These are phyloP conservation scores for Drosophila parabipectinata DNA, from an alignment of 1,140 invertebrate genomes.

Conservation along the genomic window DNA sequence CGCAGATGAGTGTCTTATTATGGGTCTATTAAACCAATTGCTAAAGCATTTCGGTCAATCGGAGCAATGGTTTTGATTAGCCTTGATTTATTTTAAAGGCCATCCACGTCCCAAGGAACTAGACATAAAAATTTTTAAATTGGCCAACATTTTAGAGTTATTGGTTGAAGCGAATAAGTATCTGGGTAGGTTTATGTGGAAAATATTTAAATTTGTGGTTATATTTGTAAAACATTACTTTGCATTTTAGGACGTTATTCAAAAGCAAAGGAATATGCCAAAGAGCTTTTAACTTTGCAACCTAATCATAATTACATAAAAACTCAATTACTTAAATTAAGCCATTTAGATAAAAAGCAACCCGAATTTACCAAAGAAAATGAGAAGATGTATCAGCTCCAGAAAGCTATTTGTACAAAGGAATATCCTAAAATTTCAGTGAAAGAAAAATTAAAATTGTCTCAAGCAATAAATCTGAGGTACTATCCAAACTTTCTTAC, in stretches of 20 bases:
- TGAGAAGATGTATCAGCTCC: neutral
- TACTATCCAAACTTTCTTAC: neutral
- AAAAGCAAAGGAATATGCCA: constrained; percentile 2
- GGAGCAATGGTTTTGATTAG: constrained; percentile 22
- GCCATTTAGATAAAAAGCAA: neutral
- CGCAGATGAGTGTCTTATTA: constrained; percentile 17
- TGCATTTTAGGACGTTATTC: constrained; percentile 7
- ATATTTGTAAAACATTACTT: neutral
- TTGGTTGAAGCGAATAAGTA: constrained; percentile 24
- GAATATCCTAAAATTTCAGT: constrained; percentile 6
- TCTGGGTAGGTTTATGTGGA: constrained; percentile 6
- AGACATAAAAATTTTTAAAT: constrained; percentile 9
- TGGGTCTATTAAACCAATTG: constrained; percentile 16
- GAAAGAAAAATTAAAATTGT: constrained; percentile 8
- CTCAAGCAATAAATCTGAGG: neutral
- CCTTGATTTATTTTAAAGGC: neutral
- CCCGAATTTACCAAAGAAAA: neutral
- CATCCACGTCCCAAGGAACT: constrained; percentile 1
- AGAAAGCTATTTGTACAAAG: constrained; percentile 6
- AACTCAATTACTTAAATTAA: constrained; percentile 8
- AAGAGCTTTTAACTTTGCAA: constrained; percentile 1
- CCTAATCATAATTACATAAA: constrained; percentile 11
- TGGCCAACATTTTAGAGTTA: constrained; percentile 13
- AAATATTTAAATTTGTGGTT: neutral
- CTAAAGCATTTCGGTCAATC: constrained; percentile 4